Conservation (phyloP, 2,113 vertebrate genomes). For the Corapipo altera region DNA sequence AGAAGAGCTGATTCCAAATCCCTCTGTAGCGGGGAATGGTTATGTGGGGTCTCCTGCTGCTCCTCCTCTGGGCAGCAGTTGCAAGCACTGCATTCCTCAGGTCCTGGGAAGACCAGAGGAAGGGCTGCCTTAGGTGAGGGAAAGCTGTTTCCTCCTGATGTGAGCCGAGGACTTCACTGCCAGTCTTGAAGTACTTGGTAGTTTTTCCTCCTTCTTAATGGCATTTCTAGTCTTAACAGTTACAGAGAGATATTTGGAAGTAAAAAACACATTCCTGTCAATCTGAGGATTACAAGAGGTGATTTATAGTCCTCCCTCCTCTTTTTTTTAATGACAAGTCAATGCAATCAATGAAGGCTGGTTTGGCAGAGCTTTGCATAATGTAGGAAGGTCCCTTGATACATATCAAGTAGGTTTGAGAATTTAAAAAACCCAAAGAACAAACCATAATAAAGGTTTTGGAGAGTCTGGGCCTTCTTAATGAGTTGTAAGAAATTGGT, state of each 20-base stretch:
- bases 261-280: neutral
- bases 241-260: neutral
- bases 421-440: neutral
- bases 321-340: neutral
- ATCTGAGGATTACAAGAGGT: neutral
- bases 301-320: neutral
- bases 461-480: neutral
- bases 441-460: neutral
- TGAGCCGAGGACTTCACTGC: neutral
- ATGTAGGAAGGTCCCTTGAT: neutral
- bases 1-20: neutral
- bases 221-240: neutral
- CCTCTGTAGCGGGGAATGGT: too few species aligned
- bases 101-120: neutral
- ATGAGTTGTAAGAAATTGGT: neutral
- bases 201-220: neutral
- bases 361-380: neutral
- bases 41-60: neutral
- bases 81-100: neutral
- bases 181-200: neutral
- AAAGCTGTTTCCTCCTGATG: neutral
- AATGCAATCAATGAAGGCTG: constrained; percentile 16
- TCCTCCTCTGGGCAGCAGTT: neutral
- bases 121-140: neutral
- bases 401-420: neutral